These are phyloP conservation scores for Leptura quadrifasciata DNA, from an alignment of 2,888 invertebrate genomes.

Conservation along the genomic window DNA sequence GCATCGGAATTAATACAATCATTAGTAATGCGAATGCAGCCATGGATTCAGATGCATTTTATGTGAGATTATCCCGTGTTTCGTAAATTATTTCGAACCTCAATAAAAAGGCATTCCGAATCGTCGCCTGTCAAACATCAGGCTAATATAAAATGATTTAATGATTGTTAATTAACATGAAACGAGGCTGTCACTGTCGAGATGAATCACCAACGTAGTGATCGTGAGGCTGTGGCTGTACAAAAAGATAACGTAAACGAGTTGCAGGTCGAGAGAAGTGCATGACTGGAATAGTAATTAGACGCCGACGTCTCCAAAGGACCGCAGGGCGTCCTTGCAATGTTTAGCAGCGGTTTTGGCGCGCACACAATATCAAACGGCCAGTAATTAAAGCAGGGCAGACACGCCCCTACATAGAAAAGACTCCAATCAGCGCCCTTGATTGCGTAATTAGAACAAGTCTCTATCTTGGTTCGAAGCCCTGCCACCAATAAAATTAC, in stretches of 20 bases:
- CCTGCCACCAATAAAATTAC: conserved; percentile 66
- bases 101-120: conserved; percentile 15
- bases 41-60: no score
- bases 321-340: conserved; percentile 24
- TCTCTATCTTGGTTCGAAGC: conserved; percentile 66
- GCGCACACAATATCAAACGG: conserved; percentile 54
- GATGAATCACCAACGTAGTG: conserved; percentile 46
- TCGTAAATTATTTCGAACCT: conserved; percentile 3
- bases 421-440: conserved; percentile 70
- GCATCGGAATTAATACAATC: no score
- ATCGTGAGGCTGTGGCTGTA: conserved; percentile 42
- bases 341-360: conserved; percentile 43
- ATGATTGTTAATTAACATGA: conserved; percentile 48
- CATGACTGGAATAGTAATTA: conserved; percentile 50
- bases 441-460: conserved; percentile 74
- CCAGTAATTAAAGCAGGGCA: conserved; percentile 71
- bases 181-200: conserved; percentile 45
- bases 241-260: conserved; percentile 46
- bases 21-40: no score
- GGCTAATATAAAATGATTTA: conserved; percentile 38
- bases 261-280: conserved; percentile 45
- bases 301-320: conserved; percentile 36
- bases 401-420: conserved; percentile 66
- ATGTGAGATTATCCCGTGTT: not conserved
- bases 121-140: conserved; percentile 34